phyloP scores from a whole-genome alignment of 2,888 invertebrate genomes.

The Drosophila rubida region DNA sequence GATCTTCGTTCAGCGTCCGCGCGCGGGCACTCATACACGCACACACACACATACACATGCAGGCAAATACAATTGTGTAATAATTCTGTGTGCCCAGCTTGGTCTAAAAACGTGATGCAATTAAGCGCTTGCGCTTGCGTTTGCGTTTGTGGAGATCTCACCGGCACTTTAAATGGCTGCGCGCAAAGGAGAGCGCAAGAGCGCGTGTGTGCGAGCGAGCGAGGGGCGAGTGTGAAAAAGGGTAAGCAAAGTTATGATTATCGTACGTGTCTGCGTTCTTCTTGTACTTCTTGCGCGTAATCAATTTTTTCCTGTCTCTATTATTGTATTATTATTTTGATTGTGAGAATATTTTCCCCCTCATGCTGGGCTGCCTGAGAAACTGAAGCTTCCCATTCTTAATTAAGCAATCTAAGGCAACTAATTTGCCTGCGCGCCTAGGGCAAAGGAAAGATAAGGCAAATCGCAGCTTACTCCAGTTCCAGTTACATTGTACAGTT shows the following conservation, averaged over 20 bases:
- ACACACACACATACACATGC: conserved; percentile 3
- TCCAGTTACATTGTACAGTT: conserved; percentile 19
- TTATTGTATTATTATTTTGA: conserved; percentile 48
- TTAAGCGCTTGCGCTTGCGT: conserved; percentile 59
- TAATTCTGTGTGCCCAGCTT: conserved; percentile 66
- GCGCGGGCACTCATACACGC: neutral
- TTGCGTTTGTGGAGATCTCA: conserved; percentile 46
- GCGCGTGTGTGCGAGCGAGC: neutral
- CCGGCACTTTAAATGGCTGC: conserved; percentile 49
- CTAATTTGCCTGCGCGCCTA: conserved; percentile 26
- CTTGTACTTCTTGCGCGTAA: conserved; percentile 61
- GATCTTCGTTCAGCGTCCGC: neutral
- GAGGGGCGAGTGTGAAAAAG: conserved; percentile 63
- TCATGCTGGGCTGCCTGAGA: conserved; percentile 45
- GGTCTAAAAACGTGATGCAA: conserved; percentile 81
- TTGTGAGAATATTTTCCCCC: conserved; percentile 63
- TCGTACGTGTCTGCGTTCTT: conserved; percentile 60
- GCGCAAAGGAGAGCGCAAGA: conserved; percentile 12
- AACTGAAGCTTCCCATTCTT: conserved; percentile 43
- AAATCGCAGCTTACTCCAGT: conserved; percentile 24
- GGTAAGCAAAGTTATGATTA: conserved; percentile 75
- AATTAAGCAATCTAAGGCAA: conserved; percentile 34
- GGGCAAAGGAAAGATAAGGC: neutral
- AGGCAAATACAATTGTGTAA: conserved; percentile 69
- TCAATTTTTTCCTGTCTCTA: conserved; percentile 68